Evolutionary conservation across 2,113 vertebrate genomes (phyloP).

Genomic region (Antechinus stuartii): DNA sequence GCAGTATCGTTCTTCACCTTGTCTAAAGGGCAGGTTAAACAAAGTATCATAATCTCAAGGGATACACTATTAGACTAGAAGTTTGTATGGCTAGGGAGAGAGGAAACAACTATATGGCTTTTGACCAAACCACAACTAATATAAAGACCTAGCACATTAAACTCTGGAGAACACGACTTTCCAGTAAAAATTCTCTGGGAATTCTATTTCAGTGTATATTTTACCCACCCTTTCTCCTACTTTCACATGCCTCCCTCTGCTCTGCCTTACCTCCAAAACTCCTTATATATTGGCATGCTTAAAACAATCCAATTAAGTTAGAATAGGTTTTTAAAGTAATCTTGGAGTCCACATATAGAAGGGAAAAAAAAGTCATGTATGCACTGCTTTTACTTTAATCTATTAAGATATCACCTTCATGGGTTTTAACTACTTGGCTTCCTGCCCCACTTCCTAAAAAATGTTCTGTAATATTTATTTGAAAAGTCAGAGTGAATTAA

Average conservation of each 20-base stretch:
- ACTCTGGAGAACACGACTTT: slow-evolving; percentile 1
- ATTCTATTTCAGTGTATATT: slow-evolving; percentile 29
- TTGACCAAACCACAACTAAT: slow-evolving; percentile 52
- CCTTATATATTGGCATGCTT: not conserved
- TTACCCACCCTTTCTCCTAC: slow-evolving; percentile 12
- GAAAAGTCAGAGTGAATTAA: not conserved
- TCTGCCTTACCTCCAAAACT: not conserved
- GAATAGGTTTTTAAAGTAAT: not conserved
- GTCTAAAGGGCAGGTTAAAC: slow-evolving; percentile 29
- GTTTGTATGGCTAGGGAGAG: slow-evolving; percentile 43
- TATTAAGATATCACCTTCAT: not conserved
- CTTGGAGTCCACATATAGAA: not conserved
- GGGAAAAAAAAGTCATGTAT: not conserved
- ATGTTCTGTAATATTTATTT: not conserved
- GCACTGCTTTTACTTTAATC: rapidly evolving
- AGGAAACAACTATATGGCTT: slow-evolving; percentile 30
- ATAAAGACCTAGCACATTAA: slow-evolving; percentile 38
- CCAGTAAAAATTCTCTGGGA: slow-evolving; percentile 21
- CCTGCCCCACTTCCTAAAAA: not conserved
- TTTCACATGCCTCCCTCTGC: not conserved
- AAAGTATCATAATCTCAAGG: slow-evolving; percentile 49
- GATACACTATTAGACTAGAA: slow-evolving; percentile 44
- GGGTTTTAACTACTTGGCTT: not conserved
- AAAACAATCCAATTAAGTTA: not conserved
- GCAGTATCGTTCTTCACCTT: slow-evolving; percentile 57